These are phyloP conservation scores for Anabas testudineus DNA, from an alignment of 2,797 vertebrate species.

Conservation along the genomic window DNA sequence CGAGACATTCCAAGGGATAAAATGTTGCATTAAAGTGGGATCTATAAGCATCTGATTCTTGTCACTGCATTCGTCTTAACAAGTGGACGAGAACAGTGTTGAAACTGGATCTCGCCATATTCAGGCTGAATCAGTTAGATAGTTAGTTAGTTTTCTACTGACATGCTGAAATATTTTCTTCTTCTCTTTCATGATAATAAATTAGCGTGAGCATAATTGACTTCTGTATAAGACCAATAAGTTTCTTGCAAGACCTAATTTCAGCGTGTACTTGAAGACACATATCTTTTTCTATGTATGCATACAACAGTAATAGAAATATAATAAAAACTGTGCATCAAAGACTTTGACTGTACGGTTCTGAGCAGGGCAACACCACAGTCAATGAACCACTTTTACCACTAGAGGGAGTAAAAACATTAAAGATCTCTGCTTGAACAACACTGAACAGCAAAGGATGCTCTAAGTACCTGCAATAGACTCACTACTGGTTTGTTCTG, in stretches of 20 bases:
- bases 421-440: conserved; percentile 37
- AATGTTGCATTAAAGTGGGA: conserved; percentile 56
- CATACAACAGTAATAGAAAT: background rate
- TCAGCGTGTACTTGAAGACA: background rate
- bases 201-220: background rate
- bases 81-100: conserved; percentile 5
- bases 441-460: background rate
- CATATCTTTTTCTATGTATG: no score
- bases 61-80: conserved; percentile 51
- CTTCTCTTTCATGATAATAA: background rate
- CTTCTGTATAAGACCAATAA: background rate
- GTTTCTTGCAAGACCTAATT: background rate
- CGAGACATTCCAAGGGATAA: conserved; percentile 65
- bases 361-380: background rate
- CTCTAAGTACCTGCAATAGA: no score
- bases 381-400: conserved; percentile 24
- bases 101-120: background rate
- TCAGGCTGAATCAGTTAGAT: background rate
- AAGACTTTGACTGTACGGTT: background rate
- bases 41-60: conserved; percentile 61
- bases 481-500: background rate
- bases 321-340: background rate
- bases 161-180: background rate
- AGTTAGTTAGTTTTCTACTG: background rate
- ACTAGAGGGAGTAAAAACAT: conserved; percentile 65